Evolutionary conservation across 2,797 vertebrate species (phyloP).

Genomic region (Amniataba percoides): DNA sequence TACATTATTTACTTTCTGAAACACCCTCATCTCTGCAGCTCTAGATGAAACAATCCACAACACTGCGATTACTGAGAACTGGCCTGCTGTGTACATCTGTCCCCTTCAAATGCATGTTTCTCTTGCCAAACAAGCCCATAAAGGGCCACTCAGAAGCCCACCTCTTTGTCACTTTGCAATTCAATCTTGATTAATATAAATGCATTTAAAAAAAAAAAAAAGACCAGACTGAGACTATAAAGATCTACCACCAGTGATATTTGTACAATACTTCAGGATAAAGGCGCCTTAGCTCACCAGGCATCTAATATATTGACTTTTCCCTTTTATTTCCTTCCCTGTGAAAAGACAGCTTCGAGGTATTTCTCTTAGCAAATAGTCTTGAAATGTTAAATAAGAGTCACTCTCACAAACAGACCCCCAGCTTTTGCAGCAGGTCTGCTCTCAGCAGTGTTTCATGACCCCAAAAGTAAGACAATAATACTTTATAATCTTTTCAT

Average conservation of each 20-base stretch:
- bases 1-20: slow-evolving; percentile 62
- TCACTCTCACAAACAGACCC: neutral
- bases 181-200: neutral
- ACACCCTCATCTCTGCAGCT: slow-evolving; percentile 19
- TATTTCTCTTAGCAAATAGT: slow-evolving; percentile 19
- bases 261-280: neutral
- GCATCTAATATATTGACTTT: neutral
- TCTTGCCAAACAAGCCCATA: neutral
- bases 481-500: slow-evolving; percentile 17
- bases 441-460: slow-evolving; percentile 9
- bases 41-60: slow-evolving; percentile 1
- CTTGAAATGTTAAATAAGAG: neutral
- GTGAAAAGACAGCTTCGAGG: neutral
- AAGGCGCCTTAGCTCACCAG: neutral
- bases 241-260: neutral
- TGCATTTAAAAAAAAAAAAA: neutral
- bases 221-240: neutral
- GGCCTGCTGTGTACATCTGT: neutral
- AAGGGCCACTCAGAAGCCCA: neutral
- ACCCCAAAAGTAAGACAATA: slow-evolving; percentile 2
- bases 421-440: slow-evolving; percentile 2
- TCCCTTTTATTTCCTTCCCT: neutral
- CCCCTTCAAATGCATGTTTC: neutral
- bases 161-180: neutral
- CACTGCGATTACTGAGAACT: neutral